These are phyloP conservation scores for Champsocephalus esox DNA, from an alignment of 2,797 vertebrate genomes.

Conservation along the genomic window DNA sequence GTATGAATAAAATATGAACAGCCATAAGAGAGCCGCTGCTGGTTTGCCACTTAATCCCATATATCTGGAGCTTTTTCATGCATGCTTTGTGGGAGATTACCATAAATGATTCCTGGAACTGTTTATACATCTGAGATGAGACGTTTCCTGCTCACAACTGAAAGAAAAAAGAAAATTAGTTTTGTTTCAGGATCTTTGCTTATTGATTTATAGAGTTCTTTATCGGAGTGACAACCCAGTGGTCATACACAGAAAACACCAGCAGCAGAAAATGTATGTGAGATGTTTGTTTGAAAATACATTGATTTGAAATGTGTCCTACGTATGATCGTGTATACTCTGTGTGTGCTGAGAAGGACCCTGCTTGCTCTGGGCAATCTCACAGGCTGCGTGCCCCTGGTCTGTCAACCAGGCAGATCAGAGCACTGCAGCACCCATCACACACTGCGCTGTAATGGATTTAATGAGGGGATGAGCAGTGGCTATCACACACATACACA, in stretches of 20 bases:
- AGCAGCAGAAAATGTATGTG: constrained; percentile 5
- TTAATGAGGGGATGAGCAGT: constrained; percentile 78
- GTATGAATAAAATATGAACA: constrained; percentile 21
- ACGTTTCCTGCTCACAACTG: neutral
- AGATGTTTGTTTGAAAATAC: constrained; percentile 8
- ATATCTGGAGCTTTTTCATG: constrained; percentile 6
- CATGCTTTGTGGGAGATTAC: constrained; percentile 24
- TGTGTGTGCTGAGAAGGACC: constrained; percentile 38
- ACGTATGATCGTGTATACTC: constrained; percentile 9
- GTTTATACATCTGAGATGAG: constrained; percentile 5
- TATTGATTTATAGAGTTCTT: neutral
- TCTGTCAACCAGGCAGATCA: constrained; percentile 73
- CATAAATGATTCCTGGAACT: constrained; percentile 7
- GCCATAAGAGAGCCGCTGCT: neutral
- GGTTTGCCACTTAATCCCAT: constrained; percentile 6
- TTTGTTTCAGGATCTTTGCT: neutral
- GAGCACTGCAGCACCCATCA: constrained; percentile 76
- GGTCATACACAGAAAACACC: constrained; percentile 19
- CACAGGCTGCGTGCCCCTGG: constrained; percentile 52
- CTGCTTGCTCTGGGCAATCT: constrained; percentile 59
- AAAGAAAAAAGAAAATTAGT: neutral
- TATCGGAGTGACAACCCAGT: constrained; percentile 5
- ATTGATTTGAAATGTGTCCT: constrained; percentile 17
- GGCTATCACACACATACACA: constrained; percentile 57
- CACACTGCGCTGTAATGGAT: constrained; percentile 74